These are phyloP conservation scores for Shinisaurus crocodilurus DNA, from an alignment of 2,113 vertebrate genomes.

Conservation along the genomic window DNA sequence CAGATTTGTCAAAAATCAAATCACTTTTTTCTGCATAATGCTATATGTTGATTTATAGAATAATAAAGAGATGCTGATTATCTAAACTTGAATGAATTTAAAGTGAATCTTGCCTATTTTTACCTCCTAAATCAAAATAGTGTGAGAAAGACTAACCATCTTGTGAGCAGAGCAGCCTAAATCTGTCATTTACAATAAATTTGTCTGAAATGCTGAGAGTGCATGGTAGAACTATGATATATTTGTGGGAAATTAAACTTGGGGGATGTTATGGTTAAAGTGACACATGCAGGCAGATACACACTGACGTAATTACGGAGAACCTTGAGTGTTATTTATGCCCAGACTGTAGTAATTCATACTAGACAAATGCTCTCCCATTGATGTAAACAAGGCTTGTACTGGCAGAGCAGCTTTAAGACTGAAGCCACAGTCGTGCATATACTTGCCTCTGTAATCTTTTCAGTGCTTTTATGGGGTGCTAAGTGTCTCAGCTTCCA, in stretches of 20 bases:
- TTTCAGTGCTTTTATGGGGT: background rate
- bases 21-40: slow-evolving; percentile 7
- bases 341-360: slow-evolving; percentile 25
- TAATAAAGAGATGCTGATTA: slow-evolving; percentile 4
- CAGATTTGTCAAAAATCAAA: slow-evolving; percentile 12
- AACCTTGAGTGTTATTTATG: slow-evolving; percentile 33
- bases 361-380: background rate
- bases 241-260: slow-evolving; percentile 55
- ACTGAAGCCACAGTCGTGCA: background rate
- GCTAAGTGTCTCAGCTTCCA: slow-evolving; percentile 8
- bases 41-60: slow-evolving; percentile 22
- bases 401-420: background rate
- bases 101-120: slow-evolving; percentile 5
- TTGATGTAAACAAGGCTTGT: background rate
- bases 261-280: slow-evolving; percentile 26
- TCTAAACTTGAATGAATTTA: slow-evolving; percentile 10
- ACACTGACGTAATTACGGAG: background rate
- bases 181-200: slow-evolving; percentile 39
- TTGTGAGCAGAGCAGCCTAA: slow-evolving; percentile 39
- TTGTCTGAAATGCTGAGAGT: slow-evolving; percentile 49
- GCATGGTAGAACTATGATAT: slow-evolving; percentile 33
- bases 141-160: slow-evolving; percentile 20
- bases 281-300: slow-evolving; percentile 36
- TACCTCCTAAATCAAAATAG: slow-evolving; percentile 15
- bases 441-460: background rate